phyloP scores from a whole-genome alignment of 1,140 invertebrate species.

The Berghia stephanieae region DNA sequence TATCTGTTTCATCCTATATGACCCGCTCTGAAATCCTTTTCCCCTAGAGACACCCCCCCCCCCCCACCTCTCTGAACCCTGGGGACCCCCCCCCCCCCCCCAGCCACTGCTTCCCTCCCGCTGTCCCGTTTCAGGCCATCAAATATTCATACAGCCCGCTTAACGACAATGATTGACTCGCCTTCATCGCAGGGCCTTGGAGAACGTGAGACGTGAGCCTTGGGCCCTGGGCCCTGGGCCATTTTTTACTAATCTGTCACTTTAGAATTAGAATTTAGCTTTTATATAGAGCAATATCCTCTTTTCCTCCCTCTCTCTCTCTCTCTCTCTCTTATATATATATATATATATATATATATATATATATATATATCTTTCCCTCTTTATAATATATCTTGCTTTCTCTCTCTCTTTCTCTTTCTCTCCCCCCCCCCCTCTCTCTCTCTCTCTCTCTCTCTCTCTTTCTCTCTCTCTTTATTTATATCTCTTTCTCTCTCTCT shows the following conservation, averaged over 20 bases:
- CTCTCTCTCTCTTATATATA: neutral
- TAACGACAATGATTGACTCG: constrained; percentile 23
- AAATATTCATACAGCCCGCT: too few species aligned
- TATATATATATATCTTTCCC: constrained; percentile 21
- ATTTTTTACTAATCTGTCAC: constrained; percentile 31
- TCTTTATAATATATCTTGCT: neutral
- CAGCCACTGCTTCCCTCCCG: too few species aligned
- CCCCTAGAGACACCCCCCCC: too few species aligned
- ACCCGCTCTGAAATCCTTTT: too few species aligned
- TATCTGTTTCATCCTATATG: too few species aligned
- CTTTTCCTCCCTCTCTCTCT: neutral
- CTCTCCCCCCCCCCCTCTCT: neutral
- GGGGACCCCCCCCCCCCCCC: too few species aligned
- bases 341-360: neutral
- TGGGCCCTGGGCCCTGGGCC: constrained; percentile 20
- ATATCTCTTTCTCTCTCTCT: neutral
- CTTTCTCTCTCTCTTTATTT: constrained; percentile 14
- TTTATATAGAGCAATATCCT: too few species aligned
- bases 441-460: neutral
- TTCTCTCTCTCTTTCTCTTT: neutral
- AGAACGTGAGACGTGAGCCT: neutral
- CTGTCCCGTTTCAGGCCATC: too few species aligned
- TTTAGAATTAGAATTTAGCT: too few species aligned
- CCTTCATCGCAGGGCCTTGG: constrained; percentile 37
- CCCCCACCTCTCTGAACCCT: too few species aligned